Evolutionary conservation across 2,113 vertebrate species (phyloP).

Genomic region (Rhinolophus sinicus): DNA sequence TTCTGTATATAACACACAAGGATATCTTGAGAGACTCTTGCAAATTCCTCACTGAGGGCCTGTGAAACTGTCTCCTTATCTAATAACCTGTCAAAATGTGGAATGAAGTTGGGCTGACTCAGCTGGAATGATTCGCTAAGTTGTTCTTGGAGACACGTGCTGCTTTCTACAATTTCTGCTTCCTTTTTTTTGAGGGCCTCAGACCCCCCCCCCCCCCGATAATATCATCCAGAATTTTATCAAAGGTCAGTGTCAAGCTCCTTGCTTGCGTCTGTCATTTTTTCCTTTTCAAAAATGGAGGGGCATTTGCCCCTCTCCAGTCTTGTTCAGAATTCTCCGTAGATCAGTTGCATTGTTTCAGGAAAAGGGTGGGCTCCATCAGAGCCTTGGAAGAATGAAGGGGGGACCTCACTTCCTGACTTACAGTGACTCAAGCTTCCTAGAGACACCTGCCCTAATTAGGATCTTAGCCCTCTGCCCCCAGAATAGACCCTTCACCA

Average conservation of each 20-base stretch:
- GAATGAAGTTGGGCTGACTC: background rate
- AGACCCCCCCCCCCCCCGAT: background rate
- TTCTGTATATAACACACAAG: conserved; percentile 41
- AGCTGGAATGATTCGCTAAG: background rate
- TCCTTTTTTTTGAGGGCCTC: background rate
- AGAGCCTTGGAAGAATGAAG: background rate
- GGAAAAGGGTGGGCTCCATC: background rate
- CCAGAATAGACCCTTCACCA: background rate
- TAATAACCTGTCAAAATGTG: conserved; percentile 56
- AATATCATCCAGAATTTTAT: background rate
- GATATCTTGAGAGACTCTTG: conserved; percentile 50
- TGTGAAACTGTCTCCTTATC: conserved; percentile 44
- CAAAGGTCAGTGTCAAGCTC: background rate
- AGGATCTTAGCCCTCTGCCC: background rate
- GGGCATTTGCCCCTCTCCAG: background rate
- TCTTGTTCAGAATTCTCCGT: background rate
- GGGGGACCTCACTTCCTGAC: background rate
- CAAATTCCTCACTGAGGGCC: conserved; percentile 25
- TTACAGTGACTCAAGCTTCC: background rate
- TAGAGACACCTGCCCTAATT: background rate
- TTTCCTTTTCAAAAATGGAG: background rate
- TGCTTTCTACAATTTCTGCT: background rate
- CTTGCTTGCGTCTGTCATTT: background rate
- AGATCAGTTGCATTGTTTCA: background rate
- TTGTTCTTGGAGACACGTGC: background rate